phyloP scores from a whole-genome alignment of 2,888 invertebrate genomes.

The Agrotis exclamationis region DNA sequence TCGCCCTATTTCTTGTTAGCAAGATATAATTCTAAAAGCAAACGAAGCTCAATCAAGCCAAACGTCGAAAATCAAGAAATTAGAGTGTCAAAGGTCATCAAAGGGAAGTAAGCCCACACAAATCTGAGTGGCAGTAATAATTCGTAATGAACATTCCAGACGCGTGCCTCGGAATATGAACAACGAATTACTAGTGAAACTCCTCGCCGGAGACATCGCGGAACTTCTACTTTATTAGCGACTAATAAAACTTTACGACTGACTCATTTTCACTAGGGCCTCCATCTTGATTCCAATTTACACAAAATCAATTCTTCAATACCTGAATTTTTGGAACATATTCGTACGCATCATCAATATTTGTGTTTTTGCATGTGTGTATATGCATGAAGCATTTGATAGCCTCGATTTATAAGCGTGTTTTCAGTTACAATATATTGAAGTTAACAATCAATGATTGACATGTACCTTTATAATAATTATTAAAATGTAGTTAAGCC shows the following conservation, averaged over 20 bases:
- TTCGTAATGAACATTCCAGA: constrained; percentile 69
- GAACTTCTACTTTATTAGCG: constrained; percentile 72
- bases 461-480: neutral
- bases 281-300: constrained; percentile 63
- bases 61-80: constrained; percentile 55
- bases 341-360: constrained; percentile 19
- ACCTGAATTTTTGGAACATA: constrained; percentile 45
- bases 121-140: constrained; percentile 70
- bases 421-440: neutral
- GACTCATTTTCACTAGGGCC: constrained; percentile 62
- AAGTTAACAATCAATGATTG: neutral
- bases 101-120: constrained; percentile 65
- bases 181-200: constrained; percentile 75
- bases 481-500: neutral
- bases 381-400: neutral
- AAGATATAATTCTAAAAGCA: constrained; percentile 46
- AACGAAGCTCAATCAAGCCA: constrained; percentile 56
- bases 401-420: neutral
- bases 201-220: constrained; percentile 65
- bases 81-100: constrained; percentile 62
- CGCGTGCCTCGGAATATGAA: constrained; percentile 78
- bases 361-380: constrained; percentile 7
- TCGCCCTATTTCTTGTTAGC: constrained; percentile 34
- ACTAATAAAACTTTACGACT: constrained; percentile 74
- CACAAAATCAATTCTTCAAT: constrained; percentile 62